Percentiles rank a stretch among this genome's conserved stretches.
These are phyloP conservation scores for Lordiphosa mommai DNA, from an alignment of 1,140 invertebrate species.

Conservation along the genomic window DNA sequence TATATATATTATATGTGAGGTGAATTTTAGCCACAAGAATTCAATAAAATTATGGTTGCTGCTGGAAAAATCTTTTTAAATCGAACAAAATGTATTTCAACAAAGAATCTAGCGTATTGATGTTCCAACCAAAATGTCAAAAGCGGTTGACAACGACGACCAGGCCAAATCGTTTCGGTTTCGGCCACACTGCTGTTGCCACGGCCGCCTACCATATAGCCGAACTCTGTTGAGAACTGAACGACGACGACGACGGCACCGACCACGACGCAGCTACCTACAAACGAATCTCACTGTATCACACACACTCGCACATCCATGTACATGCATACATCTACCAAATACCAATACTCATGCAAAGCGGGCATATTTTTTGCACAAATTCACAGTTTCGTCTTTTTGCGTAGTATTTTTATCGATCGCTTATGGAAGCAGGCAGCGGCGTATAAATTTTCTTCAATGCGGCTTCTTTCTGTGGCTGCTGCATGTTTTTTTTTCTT, in stretches of 20 bases:
- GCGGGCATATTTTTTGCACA: slow-evolving; percentile 57
- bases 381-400: slow-evolving; percentile 71
- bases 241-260: slow-evolving; percentile 31
- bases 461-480: slow-evolving; percentile 21
- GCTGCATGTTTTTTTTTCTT: slow-evolving; percentile 8
- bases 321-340: slow-evolving; percentile 10
- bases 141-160: slow-evolving; percentile 6
- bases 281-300: slow-evolving; percentile 64
- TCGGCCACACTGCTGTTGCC: slow-evolving; percentile 52
- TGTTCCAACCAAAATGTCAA: no score
- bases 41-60: background rate
- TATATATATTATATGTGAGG: slow-evolving; percentile 26
- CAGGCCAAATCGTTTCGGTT: slow-evolving; percentile 9
- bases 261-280: slow-evolving; percentile 56
- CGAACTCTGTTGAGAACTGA: slow-evolving; percentile 49
- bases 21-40: slow-evolving; percentile 18
- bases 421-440: slow-evolving; percentile 45
- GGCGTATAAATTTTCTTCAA: slow-evolving; percentile 23
- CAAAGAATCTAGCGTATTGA: background rate
- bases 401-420: slow-evolving; percentile 70
- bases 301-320: slow-evolving; percentile 34
- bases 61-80: no score
- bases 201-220: slow-evolving; percentile 67
- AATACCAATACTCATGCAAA: slow-evolving; percentile 33
- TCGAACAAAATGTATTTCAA: no score